Base-by-base conservation (phyloP, 2,888 invertebrate species). In the Phania funesta region DNA sequence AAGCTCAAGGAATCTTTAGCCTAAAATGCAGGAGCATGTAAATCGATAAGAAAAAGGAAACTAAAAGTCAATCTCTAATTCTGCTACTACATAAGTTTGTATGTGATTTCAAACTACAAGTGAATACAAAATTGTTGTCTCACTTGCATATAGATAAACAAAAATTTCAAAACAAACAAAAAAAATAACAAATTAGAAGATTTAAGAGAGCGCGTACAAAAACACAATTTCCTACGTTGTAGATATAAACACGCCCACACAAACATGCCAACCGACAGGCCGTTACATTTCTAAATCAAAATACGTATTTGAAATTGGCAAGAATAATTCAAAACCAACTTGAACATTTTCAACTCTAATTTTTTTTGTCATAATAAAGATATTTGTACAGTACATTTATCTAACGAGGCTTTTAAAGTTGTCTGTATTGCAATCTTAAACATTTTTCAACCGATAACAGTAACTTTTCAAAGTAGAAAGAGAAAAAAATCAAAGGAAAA, bases 211-310 rank as follows among this genome's bases (percentile, higher is more conserved):
- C 35, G 20, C n/a, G 32, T 7, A 22, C 2, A 38, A 22, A 9
- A n/a, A n/a, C n/a, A n/a, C n/a, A n/a, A n/a, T n/a, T n/a, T n/a
- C n/a, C n/a, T n/a, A n/a, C n/a, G n/a, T n/a, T n/a, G n/a, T n/a
- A n/a, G n/a, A n/a, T n/a, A 58, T 6, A 16, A 4, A 38, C 20
- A 52, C 41, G 44, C 29, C n/a, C 48, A 48, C 32, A n/a, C 20
- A 18, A 46, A 50, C 35, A 50, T 32, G 16, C 35, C 24, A 24
- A 48, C 22, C 9, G n/a, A 54, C 32, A 18, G 26, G 4, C 52
- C 84, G 80, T 83, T 77, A 83, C 65, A 78, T 74, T 73, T 68
- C 44, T 68, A 84, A 82, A 82, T 76, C 65, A 77, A 83, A 86
- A 84, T 79, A 35, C 7, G 7, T 29, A 73, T 52, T 67, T 46